Conservation (phyloP, 2,797 vertebrate genomes). For the Spinibarbus caldwelli region DNA sequence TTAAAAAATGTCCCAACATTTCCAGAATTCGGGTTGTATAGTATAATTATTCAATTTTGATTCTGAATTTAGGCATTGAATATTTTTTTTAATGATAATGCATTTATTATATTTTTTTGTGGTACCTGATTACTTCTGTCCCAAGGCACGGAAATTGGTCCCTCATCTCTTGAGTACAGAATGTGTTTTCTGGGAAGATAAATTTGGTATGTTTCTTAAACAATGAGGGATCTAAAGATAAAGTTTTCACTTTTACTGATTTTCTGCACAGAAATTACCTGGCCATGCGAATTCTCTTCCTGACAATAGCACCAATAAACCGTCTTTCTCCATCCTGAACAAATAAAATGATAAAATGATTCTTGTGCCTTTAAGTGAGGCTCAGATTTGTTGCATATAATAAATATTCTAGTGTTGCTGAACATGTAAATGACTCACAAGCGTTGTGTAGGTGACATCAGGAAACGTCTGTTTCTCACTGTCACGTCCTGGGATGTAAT, state of each 20-base stretch:
- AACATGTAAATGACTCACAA: constrained; percentile 79
- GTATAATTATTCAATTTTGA: neutral
- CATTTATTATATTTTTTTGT: neutral
- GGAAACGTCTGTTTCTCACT: constrained; percentile 82
- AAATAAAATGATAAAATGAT: constrained; percentile 1
- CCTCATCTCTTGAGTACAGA: constrained; percentile 86
- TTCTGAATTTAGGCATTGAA: neutral
- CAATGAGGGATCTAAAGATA: neutral
- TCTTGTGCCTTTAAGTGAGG: neutral
- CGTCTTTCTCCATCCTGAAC: constrained; percentile 90
- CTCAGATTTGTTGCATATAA: neutral
- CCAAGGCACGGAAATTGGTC: constrained; percentile 93
- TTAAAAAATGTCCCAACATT: too few relatives aligned
- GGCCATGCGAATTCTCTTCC: constrained; percentile 94
- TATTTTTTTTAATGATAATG: neutral
- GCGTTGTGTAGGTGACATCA: constrained; percentile 83
- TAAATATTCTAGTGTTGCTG: neutral
- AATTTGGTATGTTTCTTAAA: neutral
- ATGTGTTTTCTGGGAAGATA: constrained; percentile 87
- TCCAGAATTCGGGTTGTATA: too few relatives aligned
- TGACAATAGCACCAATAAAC: constrained; percentile 90
- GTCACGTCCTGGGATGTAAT: constrained; percentile 85
- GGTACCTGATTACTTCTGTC: constrained; percentile 94
- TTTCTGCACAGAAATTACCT: constrained; percentile 72
- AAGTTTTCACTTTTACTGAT: neutral